A percentile compares a stretch with the other conserved stretches of the same genome.
Conservation (phyloP, 2,113 vertebrate genomes). For the Tichodroma muraria region DNA sequence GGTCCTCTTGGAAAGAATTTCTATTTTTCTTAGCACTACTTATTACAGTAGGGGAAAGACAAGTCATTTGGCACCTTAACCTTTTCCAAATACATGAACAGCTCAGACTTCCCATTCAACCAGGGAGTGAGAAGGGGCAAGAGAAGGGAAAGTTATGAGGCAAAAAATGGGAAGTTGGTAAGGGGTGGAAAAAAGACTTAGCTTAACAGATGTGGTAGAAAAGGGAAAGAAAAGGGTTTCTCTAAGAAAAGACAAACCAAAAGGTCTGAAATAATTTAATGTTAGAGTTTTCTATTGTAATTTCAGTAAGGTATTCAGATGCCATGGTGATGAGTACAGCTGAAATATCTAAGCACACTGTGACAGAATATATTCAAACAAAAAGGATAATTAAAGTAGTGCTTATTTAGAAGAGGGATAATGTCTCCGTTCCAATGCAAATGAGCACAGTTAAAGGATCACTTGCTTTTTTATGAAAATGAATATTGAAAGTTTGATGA, state of each 20-base stretch:
- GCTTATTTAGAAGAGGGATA: constrained; percentile 57
- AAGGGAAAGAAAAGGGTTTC: background rate
- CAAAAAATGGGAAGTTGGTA: constrained; percentile 2
- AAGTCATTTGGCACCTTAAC: background rate
- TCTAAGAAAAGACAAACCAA: background rate
- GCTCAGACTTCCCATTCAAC: constrained; percentile 1
- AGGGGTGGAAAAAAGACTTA: background rate
- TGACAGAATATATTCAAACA: constrained; percentile 47
- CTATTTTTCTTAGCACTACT: background rate
- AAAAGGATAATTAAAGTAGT: constrained; percentile 58
- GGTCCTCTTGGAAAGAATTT: background rate
- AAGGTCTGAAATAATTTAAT: background rate
- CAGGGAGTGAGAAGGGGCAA: background rate
- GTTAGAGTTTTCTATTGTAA: background rate
- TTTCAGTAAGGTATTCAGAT: constrained; percentile 8
- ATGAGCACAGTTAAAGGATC: constrained; percentile 58
- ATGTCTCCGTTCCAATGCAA: constrained; percentile 63
- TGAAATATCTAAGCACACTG: constrained; percentile 8
- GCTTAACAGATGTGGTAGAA: background rate
- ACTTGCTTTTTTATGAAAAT: constrained; percentile 54
- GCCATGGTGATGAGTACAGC: background rate
- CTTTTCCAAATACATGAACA: constrained; percentile 15
- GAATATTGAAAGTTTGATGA: constrained; percentile 65
- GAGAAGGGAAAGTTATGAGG: background rate
- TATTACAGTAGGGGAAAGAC: background rate